Evolutionary conservation across 2,797 vertebrate genomes (phyloP).

Genomic region (Typhlichthys eigenmanni): DNA sequence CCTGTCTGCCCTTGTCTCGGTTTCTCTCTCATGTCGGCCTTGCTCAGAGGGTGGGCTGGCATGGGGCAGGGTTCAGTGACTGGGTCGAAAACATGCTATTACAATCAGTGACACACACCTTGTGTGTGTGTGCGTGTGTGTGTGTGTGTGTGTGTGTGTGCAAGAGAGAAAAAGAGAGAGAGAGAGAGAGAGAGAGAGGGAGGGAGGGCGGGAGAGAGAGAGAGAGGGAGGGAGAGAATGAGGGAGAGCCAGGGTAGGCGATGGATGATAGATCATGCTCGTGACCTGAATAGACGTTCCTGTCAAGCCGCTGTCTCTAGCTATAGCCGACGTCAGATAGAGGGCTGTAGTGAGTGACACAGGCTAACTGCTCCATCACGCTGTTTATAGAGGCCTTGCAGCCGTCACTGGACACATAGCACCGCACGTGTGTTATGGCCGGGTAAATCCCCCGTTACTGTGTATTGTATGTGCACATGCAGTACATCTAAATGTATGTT

Average conservation of each 20-base stretch:
- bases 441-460: constrained; percentile 21
- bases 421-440: constrained; percentile 18
- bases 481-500: constrained; percentile 24
- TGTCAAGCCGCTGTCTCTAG: not conserved
- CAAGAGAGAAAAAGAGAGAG: constrained; percentile 32
- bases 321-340: constrained; percentile 44
- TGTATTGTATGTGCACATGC: not conserved
- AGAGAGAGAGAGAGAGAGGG: not conserved
- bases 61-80: constrained; percentile 53
- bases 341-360: constrained; percentile 59
- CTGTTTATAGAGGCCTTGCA: constrained; percentile 53
- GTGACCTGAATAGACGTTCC: constrained; percentile 64
- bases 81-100: constrained; percentile 66
- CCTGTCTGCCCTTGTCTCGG: constrained; percentile 6
- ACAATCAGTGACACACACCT: constrained; percentile 51
- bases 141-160: constrained; percentile 13
- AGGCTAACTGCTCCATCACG: constrained; percentile 61
- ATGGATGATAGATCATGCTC: constrained; percentile 68
- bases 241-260: constrained; percentile 25
- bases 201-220: constrained; percentile 13
- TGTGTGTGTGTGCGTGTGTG: constrained; percentile 26
- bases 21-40: constrained; percentile 31
- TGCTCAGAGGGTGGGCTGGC: constrained; percentile 57
- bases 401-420: constrained; percentile 53
- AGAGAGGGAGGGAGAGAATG: constrained; percentile 17